A percentile compares a stretch with the other conserved stretches of the same genome.
Conservation (phyloP, 2,113 vertebrate genomes). For the Anser cygnoides region DNA sequence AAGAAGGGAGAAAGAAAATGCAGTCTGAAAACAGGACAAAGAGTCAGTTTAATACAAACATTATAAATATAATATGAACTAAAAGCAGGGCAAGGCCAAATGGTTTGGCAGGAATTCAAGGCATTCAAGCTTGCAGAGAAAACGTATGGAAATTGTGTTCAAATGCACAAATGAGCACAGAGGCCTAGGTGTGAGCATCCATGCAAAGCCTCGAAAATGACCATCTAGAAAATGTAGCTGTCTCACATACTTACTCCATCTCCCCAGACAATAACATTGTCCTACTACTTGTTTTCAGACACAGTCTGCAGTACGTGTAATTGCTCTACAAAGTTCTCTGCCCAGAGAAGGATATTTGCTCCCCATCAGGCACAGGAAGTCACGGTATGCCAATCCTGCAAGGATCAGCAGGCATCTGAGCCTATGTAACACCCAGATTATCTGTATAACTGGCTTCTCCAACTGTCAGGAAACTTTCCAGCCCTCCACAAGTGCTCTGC, state of each 20-base stretch:
- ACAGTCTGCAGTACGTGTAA: not conserved
- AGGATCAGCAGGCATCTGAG: not conserved
- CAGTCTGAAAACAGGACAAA: slow-evolving; percentile 76
- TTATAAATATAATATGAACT: slow-evolving; percentile 81
- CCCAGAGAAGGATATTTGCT: not conserved
- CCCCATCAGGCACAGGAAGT: not conserved
- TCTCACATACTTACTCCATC: not conserved
- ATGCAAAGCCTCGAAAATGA: slow-evolving; percentile 2
- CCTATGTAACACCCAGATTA: not conserved
- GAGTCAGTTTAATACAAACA: slow-evolving; percentile 76
- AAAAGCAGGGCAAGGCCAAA: slow-evolving; percentile 72
- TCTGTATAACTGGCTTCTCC: not conserved
- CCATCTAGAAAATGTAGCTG: slow-evolving; percentile 4
- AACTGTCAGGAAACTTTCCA: not conserved
- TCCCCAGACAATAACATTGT: not conserved
- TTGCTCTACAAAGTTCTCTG: not conserved
- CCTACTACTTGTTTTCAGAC: not conserved
- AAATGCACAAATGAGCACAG: not conserved
- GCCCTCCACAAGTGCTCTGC: not conserved
- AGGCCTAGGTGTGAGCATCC: not conserved
- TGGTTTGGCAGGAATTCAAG: slow-evolving; percentile 70
- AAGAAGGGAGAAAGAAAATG: slow-evolving; percentile 65
- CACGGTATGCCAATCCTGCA: rapidly evolving
- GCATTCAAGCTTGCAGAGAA: slow-evolving; percentile 57
- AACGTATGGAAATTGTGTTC: slow-evolving; percentile 62